Evolutionary conservation across 2,113 vertebrate species (phyloP), one percentile per base, ranked within the genome.

Genomic region (Acrocephalus arundinaceus): DNA sequence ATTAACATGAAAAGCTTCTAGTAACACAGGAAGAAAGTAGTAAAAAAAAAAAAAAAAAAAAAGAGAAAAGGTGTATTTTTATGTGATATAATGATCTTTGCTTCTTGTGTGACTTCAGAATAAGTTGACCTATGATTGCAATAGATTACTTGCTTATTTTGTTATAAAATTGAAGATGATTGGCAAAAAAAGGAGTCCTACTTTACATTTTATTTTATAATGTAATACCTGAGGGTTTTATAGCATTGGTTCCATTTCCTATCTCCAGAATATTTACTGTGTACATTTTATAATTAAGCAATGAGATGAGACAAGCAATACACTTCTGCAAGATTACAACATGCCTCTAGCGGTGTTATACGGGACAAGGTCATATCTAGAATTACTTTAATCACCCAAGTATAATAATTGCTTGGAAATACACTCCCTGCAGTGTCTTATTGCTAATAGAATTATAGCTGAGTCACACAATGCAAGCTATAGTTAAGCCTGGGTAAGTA

Each of bases 391-490:
- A 95, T 96, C 85, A 92, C 62, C 83, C 78, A 96, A 90, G 76
- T 95, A 95, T 88, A 95, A 93, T 95, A 94, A 95, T 94, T 94
- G 83, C 79, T 74, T 90, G 75, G 76, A 97, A 96, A 94, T 87
- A 75, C 30, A 93, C 76, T 97, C 91, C 73, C 91, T 89, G 49
- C 73, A 93, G 91, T 87, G 80, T 89, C 58, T 70, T 94, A 94
- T 31, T 87, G 90, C 67, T 94, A 95, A 95, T 20, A 85, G 89
- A 94, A 87, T 96, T 96, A 94, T 93, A 85, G 85, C 52, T 96
- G 91, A 92, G 85, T 91, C 81, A 77, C 68, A 93, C 51, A 89
- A 75, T 89, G 11, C 6, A 1, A 95, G 55, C 21, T 77, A 92
- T 57, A 83, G 67, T 89, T 92, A 87, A 93, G 25, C 46, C 63